Evolutionary conservation across 2,797 vertebrate genomes (phyloP).

Genomic region (Lutjanus campechanus): DNA sequence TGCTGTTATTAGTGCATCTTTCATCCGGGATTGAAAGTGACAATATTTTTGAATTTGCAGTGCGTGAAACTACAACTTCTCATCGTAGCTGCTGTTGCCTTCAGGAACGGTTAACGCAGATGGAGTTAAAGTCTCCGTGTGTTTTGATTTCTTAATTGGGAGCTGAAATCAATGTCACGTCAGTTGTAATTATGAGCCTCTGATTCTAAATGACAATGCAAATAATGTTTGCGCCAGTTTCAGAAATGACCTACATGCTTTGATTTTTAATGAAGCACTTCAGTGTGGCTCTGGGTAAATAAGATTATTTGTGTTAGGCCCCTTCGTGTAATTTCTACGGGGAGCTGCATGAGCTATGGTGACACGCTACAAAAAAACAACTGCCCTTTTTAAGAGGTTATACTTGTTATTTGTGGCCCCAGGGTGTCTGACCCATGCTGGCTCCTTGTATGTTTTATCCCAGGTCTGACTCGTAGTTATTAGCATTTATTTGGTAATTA

Average conservation of each 20-base stretch:
- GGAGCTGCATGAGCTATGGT: neutral
- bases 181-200: constrained; percentile 38
- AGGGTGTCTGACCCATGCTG: neutral
- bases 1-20: constrained; percentile 8
- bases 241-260: constrained; percentile 66
- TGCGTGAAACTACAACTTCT: neutral
- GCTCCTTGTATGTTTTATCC: constrained; percentile 49
- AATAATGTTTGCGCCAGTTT: constrained; percentile 48
- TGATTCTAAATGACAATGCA: constrained; percentile 47
- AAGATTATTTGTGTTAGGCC: constrained; percentile 12
- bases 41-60: neutral
- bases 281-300: constrained; percentile 28
- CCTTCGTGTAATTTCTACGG: neutral
- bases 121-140: neutral
- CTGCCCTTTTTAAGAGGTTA: neutral
- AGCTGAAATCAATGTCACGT: constrained; percentile 32
- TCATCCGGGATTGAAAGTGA: constrained; percentile 24
- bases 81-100: neutral
- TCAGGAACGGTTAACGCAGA: constrained; percentile 1
- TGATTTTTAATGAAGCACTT: constrained; percentile 62
- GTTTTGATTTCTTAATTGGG: constrained; percentile 50
- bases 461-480: constrained; percentile 66
- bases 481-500: constrained; percentile 68
- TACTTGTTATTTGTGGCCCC: neutral
- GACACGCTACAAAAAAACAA: neutral